Conservation (phyloP, 2,888 invertebrate species). For the Hyalella azteca region DNA sequence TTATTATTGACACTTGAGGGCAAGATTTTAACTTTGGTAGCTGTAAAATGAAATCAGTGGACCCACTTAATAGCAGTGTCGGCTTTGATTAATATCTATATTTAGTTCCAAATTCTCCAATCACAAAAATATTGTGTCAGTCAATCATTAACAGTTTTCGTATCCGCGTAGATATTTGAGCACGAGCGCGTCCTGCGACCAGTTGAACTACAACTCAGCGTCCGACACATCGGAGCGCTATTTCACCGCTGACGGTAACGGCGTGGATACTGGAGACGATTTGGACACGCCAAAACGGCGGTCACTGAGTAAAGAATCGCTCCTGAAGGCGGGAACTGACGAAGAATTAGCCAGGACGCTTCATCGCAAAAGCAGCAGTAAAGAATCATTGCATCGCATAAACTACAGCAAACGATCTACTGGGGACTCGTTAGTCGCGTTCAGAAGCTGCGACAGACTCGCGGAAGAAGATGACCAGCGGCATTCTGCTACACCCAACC, state of each 20-base stretch:
- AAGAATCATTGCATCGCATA: constrained; percentile 45
- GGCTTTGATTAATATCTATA: no score
- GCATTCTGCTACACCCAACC: constrained; percentile 35
- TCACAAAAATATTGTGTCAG: no score
- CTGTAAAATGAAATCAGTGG: no score
- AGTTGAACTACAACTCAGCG: constrained; percentile 54
- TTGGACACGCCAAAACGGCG: not conserved
- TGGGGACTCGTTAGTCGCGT: constrained; percentile 48
- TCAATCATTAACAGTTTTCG: no score
- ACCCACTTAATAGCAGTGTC: no score
- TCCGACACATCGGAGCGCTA: constrained; percentile 55
- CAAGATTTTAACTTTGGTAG: no score
- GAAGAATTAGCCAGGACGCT: constrained; percentile 40
- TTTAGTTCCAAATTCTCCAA: no score
- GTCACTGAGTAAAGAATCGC: constrained; percentile 1
- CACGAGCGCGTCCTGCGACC: constrained; percentile 54
- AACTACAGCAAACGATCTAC: constrained; percentile 45
- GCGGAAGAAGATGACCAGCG: constrained; percentile 47
- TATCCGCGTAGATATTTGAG: constrained; percentile 45
- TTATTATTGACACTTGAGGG: no score
- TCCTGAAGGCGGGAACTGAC: not conserved
- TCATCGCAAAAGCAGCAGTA: constrained; percentile 52
- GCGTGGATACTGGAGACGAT: constrained; percentile 46
- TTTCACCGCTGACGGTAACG: constrained; percentile 52
- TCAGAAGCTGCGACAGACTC: constrained; percentile 46